Evolutionary conservation across 1,140 invertebrate species (phyloP).

Genomic region (Ladona fulva): DNA sequence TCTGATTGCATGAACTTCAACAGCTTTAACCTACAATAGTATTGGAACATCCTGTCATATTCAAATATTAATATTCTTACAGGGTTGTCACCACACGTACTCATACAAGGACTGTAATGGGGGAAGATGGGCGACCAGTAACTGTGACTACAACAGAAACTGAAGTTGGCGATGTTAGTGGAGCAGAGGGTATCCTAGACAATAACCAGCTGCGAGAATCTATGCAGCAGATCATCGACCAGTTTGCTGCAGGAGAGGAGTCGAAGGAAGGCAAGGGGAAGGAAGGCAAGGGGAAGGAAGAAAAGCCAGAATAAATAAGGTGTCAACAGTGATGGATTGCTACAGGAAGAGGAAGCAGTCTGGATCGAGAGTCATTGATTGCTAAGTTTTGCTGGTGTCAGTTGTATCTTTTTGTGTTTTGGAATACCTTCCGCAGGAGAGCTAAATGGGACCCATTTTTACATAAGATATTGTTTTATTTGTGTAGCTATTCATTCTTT

Average conservation of each 20-base stretch:
- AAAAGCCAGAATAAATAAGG: background rate
- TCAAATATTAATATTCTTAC: no score
- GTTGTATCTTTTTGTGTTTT: no score
- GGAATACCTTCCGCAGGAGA: no score
- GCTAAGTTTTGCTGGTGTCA: no score
- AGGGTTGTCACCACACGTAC: constrained; percentile 15
- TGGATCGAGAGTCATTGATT: background rate
- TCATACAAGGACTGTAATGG: constrained; percentile 12
- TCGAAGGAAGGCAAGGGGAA: background rate
- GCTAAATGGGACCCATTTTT: no score
- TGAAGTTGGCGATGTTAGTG: constrained; percentile 3
- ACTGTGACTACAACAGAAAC: constrained; percentile 14
- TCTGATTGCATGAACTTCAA: no score
- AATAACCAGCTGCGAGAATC: background rate
- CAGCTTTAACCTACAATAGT: no score
- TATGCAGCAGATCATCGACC: background rate
- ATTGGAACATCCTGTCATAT: no score
- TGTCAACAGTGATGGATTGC: background rate
- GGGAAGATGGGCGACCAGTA: constrained; percentile 12
- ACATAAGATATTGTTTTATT: no score
- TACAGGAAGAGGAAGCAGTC: background rate
- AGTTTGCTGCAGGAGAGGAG: background rate
- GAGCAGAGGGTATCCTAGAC: background rate
- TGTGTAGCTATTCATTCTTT: no score
- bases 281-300: background rate